Evolutionary conservation across 2,888 invertebrate species (phyloP).

Genomic region (Andricus quercusramuli): DNA sequence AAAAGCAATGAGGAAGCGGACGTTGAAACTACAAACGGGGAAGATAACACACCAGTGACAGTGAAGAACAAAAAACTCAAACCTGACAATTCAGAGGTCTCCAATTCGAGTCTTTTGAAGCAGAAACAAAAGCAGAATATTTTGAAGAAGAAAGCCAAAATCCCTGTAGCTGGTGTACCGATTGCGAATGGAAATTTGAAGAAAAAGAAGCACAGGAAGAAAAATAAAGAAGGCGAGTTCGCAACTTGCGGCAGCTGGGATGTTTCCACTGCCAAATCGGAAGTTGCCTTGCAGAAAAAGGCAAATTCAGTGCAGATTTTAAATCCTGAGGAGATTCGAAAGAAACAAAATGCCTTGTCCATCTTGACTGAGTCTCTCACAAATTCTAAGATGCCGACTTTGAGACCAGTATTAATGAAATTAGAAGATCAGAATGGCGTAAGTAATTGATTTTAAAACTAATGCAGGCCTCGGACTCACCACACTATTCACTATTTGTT

Average conservation of each 20-base stretch:
- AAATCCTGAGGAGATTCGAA: conserved; percentile 3
- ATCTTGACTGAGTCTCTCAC: conserved; percentile 32
- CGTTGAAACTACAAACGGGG: conserved; percentile 44
- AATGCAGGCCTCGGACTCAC: neutral
- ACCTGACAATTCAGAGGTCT: neutral
- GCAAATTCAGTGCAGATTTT: no score
- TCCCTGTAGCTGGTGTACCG: neutral
- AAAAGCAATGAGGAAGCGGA: conserved; percentile 53
- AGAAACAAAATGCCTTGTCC: conserved; percentile 11
- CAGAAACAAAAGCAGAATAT: conserved; percentile 9
- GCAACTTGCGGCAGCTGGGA: conserved; percentile 41
- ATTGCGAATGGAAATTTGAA: conserved; percentile 20
- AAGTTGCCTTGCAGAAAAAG: conserved; percentile 13
- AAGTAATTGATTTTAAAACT: conserved; percentile 36
- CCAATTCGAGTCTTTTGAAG: neutral
- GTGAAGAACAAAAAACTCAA: conserved; percentile 19
- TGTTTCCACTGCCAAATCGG: conserved; percentile 31
- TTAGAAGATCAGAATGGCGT: conserved; percentile 61
- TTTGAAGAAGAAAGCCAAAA: conserved; percentile 18
- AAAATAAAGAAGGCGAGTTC: neutral
- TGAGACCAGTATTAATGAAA: conserved; percentile 63
- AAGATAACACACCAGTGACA: neutral
- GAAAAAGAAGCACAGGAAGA: conserved; percentile 25
- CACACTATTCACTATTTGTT: no score
- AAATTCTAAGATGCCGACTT: conserved; percentile 52